Evolutionary conservation across 2,888 invertebrate genomes (phyloP).

Genomic region (Catocala sponsa): DNA sequence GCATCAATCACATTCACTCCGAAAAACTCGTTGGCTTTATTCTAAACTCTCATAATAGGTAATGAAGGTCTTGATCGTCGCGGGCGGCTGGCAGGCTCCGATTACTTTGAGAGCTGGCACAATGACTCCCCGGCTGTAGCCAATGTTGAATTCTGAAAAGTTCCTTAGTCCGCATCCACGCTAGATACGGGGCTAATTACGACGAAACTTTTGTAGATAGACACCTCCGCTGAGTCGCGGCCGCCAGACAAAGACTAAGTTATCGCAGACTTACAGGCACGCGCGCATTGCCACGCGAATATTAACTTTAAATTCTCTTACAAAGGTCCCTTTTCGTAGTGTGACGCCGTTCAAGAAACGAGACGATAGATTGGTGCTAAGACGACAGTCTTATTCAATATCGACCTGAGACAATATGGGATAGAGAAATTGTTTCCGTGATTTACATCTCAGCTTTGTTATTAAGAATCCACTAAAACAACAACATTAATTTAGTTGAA

Average conservation of each 20-base stretch:
- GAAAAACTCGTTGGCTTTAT: constrained; percentile 88
- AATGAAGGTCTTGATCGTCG: constrained; percentile 85
- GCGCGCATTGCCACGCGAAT: constrained; percentile 57
- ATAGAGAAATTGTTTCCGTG: constrained; percentile 64
- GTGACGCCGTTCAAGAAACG: constrained; percentile 47
- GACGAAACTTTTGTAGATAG: constrained; percentile 86
- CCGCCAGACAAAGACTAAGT: constrained; percentile 84
- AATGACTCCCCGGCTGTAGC: constrained; percentile 83
- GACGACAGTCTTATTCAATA: constrained; percentile 73
- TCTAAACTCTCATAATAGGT: constrained; percentile 88
- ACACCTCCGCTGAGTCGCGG: constrained; percentile 85
- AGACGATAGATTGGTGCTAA: constrained; percentile 69
- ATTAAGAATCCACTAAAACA: constrained; percentile 58
- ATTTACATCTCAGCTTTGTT: constrained; percentile 60
- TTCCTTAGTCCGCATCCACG: constrained; percentile 82
- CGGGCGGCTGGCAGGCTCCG: constrained; percentile 81
- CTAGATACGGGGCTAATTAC: constrained; percentile 86
- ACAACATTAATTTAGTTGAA: constrained; percentile 57
- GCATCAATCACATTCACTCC: constrained; percentile 88
- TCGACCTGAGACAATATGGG: constrained; percentile 69
- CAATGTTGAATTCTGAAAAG: constrained; percentile 84
- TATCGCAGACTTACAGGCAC: constrained; percentile 84
- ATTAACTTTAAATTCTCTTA: constrained; percentile 60
- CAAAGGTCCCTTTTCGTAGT: constrained; percentile 63
- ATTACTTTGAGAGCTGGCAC: constrained; percentile 85